Conservation (phyloP, 2,888 invertebrate species). For the Dichetophora obliterata region DNA sequence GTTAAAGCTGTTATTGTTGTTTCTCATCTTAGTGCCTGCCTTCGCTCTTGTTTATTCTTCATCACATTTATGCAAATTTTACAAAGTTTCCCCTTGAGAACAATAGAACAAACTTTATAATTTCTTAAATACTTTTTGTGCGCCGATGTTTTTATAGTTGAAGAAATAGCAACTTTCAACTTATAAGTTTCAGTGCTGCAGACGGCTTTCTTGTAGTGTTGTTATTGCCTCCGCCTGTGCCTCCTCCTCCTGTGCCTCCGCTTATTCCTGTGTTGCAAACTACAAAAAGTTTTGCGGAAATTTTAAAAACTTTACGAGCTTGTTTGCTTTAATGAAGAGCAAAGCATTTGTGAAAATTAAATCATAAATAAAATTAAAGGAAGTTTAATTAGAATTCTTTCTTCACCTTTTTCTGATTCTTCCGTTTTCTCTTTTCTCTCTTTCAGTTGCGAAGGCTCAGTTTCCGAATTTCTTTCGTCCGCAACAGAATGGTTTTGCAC, state of each 20-base stretch:
- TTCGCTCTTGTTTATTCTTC: slow-evolving; percentile 14
- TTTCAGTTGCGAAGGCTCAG: slow-evolving; percentile 20
- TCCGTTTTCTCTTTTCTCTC: neutral
- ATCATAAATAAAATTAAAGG: neutral
- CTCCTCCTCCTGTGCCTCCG: neutral
- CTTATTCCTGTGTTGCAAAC: neutral
- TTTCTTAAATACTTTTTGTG: slow-evolving; percentile 22
- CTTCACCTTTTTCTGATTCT: neutral
- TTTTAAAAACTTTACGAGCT: too few relatives aligned
- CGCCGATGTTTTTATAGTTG: neutral
- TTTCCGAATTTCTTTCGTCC: slow-evolving; percentile 38
- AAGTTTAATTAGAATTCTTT: neutral
- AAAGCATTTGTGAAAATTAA: neutral
- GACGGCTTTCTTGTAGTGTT: neutral
- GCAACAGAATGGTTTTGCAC: slow-evolving; percentile 6
- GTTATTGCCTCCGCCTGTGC: neutral
- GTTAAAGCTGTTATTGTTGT: neutral
- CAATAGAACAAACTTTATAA: slow-evolving; percentile 1
- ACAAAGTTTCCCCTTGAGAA: slow-evolving; percentile 10
- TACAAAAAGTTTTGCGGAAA: too few relatives aligned
- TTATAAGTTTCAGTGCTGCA: neutral
- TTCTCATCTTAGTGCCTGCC: neutral
- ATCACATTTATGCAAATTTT: slow-evolving; percentile 27
- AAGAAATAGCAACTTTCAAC: neutral
- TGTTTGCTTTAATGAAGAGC: too few relatives aligned